phyloP scores from a whole-genome alignment of 2,113 vertebrate species.

The Podiceps cristatus region DNA sequence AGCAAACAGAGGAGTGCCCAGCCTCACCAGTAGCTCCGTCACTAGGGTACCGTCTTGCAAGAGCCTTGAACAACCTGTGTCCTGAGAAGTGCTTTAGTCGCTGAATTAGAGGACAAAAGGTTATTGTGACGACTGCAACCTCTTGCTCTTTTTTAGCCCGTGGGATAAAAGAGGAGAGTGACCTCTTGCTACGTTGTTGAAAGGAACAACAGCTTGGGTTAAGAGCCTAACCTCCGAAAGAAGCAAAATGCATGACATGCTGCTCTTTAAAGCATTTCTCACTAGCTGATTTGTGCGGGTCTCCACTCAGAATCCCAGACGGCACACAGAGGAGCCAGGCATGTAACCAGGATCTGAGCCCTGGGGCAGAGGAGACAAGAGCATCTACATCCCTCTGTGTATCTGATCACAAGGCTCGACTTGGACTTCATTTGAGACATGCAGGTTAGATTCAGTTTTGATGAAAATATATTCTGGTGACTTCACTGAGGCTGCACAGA shows the following conservation, averaged over 20 bases:
- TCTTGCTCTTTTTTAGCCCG: conserved; percentile 17
- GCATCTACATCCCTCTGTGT: neutral
- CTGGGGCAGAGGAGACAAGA: accelerated
- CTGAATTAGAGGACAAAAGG: conserved; percentile 31
- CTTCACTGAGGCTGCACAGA: neutral
- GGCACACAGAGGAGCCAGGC: neutral
- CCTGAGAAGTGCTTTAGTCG: neutral
- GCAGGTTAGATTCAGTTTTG: neutral
- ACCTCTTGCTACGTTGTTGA: conserved; percentile 31
- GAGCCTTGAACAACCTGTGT: neutral
- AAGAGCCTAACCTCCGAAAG: conserved; percentile 41
- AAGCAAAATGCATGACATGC: neutral
- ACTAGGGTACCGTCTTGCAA: neutral
- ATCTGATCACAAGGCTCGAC: neutral
- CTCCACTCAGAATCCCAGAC: neutral
- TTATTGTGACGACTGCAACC: neutral
- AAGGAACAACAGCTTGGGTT: conserved; percentile 50
- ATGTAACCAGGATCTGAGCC: neutral
- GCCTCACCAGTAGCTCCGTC: neutral
- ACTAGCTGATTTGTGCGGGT: neutral
- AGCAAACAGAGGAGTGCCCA: neutral
- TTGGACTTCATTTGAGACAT: neutral
- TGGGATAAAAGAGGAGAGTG: conserved; percentile 13
- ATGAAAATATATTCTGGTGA: neutral
- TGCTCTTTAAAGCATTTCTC: neutral